Evolutionary conservation across 1,140 invertebrate genomes (phyloP), one percentile per base, ranked within the genome.

Genomic region (Vollenhovia emeryi): DNA sequence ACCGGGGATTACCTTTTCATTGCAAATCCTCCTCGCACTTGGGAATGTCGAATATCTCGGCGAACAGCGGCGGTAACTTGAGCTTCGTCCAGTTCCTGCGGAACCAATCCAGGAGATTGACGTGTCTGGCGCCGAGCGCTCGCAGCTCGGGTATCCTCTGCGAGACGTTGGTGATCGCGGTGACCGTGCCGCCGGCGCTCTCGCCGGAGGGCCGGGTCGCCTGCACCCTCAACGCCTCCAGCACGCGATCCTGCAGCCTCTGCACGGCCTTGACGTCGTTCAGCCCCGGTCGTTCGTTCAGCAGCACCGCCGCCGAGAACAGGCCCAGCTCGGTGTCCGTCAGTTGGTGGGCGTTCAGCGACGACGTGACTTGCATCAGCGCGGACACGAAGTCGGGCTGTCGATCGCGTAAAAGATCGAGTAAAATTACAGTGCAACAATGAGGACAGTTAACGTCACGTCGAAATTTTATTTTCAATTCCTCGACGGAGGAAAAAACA

Each of bases 31-130:
- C 97, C 91, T 98, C 97, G 92, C 96, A 97, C 95, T 98, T 99
- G 64, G 98, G 98, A 95, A 99, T 99, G 96, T 99, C 99, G 94
- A 99, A 99, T 90, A 99, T 99, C 95, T 99, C 99, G 33, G 98
- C 98, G 94, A 99, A 99, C 50, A 99, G 96, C 1, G 98, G 98
- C 45, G 98, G 98, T 90, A 99, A 96, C 84, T 97, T 96, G 48
- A 99, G 96, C 90, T 97, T 97, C 78, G 96, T 96, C 98, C 98
- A 99, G 94, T 99, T 97, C 82, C 96, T 95, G 85, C 98, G 96
- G 93, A 98, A 99, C 98, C 98, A 99, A 91, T 98, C 96, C 86
- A 99, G 95, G 88, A 98, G 97, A 89, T 97, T 97, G 85, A 97
- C 96, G 94, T 99, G 98, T 88, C 97, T 97, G 21, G 96, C 96